These are phyloP conservation scores for Trissolcus brochymenae DNA, from an alignment of 2,888 invertebrate genomes.

Conservation along the genomic window DNA sequence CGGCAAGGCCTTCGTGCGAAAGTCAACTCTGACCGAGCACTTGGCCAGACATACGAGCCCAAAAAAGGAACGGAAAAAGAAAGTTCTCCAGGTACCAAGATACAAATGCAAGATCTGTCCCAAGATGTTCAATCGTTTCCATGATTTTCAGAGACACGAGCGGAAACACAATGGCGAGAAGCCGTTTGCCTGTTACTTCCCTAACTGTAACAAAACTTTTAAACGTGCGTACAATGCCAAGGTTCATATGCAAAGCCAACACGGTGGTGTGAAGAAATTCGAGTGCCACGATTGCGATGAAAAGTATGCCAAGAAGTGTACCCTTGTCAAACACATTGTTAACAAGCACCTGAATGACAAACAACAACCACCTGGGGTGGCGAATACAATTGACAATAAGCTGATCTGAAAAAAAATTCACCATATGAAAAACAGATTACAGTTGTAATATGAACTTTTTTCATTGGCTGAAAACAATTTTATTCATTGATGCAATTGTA, in stretches of 20 bases:
- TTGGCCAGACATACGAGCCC: not conserved
- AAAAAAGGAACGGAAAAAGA: not conserved
- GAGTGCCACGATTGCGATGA: not conserved
- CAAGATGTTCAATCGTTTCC: not conserved
- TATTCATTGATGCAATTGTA: not conserved
- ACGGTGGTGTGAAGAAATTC: not conserved
- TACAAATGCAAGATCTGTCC: not conserved
- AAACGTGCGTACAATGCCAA: conserved; percentile 3
- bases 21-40: not conserved
- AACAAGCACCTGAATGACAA: not conserved
- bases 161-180: not conserved
- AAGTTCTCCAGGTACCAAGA: not conserved
- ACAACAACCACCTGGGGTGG: too few species aligned
- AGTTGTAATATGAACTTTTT: too few species aligned
- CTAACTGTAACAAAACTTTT: not conserved
- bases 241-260: conserved; percentile 6
- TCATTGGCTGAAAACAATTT: too few species aligned
- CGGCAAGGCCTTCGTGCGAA: not conserved
- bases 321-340: not conserved
- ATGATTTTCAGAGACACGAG: not conserved
- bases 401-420: not conserved
- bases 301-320: not conserved
- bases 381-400: too few species aligned
- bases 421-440: too few species aligned
- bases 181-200: conserved; percentile 5